These are phyloP conservation scores for Escarpia spicata DNA, from an alignment of 2,888 invertebrate species.

Conservation along the genomic window DNA sequence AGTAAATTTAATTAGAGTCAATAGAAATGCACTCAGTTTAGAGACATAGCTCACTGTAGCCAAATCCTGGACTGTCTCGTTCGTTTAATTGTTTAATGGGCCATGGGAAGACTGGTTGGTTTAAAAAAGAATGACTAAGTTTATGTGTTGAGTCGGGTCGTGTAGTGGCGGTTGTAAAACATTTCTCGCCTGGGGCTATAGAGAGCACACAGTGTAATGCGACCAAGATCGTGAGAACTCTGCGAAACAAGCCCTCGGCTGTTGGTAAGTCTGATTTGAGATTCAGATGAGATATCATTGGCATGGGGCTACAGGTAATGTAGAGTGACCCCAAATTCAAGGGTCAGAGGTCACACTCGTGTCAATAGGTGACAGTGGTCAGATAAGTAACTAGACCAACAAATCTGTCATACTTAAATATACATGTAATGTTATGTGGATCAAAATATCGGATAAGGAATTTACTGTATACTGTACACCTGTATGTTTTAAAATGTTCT, in stretches of 20 bases:
- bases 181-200: not conserved
- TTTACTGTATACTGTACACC: not conserved
- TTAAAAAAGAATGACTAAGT: not conserved
- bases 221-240: not conserved
- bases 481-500: no score
- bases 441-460: not conserved
- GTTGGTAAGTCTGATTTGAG: conserved; percentile 3
- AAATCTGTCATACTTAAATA: not conserved
- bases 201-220: not conserved
- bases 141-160: not conserved
- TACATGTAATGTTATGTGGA: not conserved
- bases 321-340: not conserved
- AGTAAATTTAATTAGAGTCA: not conserved
- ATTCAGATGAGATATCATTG: not conserved
- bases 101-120: not conserved
- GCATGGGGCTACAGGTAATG: not conserved
- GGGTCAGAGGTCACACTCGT: not conserved
- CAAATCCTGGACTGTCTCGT: not conserved
- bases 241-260: not conserved
- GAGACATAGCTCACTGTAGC: not conserved
- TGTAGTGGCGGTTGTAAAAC: not conserved
- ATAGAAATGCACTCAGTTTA: not conserved
- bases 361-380: not conserved
- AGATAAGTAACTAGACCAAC: not conserved
- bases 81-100: not conserved